Conservation (phyloP, 2,797 vertebrate species). For the Clarias laeviceps region DNA sequence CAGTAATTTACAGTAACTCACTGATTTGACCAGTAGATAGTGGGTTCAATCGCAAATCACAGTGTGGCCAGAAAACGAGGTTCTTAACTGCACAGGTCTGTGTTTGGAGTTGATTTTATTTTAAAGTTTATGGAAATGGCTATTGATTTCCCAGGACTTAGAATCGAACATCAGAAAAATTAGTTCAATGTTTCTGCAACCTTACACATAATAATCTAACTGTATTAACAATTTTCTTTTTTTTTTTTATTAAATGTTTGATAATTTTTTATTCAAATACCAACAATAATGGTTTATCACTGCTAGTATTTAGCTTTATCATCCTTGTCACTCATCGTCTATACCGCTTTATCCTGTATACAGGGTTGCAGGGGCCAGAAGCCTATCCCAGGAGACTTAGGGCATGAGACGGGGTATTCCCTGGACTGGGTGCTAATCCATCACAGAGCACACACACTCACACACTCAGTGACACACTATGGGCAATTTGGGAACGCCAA, state of each 20-base stretch:
- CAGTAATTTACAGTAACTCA: not conserved
- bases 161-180: not conserved
- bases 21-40: not conserved
- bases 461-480: too few species aligned
- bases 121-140: not conserved
- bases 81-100: not conserved
- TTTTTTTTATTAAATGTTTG: too few species aligned
- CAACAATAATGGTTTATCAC: not conserved
- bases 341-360: too few species aligned
- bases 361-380: too few species aligned
- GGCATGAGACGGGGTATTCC: too few species aligned
- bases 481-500: too few species aligned
- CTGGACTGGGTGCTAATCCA: too few species aligned
- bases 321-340: too few species aligned
- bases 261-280: not conserved
- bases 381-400: too few species aligned
- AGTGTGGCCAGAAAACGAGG: not conserved
- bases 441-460: too few species aligned
- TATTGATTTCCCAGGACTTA: not conserved
- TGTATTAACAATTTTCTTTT: too few species aligned
- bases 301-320: too few species aligned
- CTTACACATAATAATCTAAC: not conserved
- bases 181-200: not conserved
- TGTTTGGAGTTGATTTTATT: not conserved
- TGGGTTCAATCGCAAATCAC: not conserved